Evolutionary conservation across 2,797 vertebrate genomes (phyloP).

Genomic region (Taeniopygia guttata): DNA sequence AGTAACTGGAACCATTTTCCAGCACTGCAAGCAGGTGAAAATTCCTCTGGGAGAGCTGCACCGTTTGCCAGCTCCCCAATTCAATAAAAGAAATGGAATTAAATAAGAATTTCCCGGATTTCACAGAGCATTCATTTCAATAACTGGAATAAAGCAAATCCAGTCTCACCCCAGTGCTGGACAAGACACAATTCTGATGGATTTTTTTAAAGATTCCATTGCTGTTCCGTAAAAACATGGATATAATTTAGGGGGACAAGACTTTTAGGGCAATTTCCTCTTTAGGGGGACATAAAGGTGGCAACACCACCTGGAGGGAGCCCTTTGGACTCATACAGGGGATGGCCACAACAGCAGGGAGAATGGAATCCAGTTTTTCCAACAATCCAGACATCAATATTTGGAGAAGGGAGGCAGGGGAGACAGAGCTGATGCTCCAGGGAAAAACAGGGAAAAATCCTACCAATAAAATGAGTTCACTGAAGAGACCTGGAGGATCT

Average conservation of each 20-base stretch:
- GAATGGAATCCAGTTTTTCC: neutral
- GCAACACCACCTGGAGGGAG: neutral
- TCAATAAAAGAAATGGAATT: neutral
- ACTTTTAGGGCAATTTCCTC: neutral
- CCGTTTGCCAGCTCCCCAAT: neutral
- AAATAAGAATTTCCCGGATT: neutral
- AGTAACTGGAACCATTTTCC: neutral
- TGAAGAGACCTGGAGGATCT: neutral
- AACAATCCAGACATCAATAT: neutral
- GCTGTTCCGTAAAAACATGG: neutral
- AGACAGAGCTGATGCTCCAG: neutral
- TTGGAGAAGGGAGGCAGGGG: neutral
- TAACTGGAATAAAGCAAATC: neutral
- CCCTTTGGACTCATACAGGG: neutral
- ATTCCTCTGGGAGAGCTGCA: neutral
- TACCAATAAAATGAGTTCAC: neutral
- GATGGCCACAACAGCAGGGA: fast-evolving
- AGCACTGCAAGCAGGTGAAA: neutral
- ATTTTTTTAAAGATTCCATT: neutral
- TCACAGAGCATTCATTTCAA: neutral
- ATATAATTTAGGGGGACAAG: neutral
- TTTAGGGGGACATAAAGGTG: neutral
- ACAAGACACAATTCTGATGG: neutral
- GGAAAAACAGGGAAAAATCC: neutral
- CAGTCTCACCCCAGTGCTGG: neutral